These are phyloP conservation scores for Nasua narica DNA, from an alignment of 2,797 vertebrate species.

Conservation along the genomic window DNA sequence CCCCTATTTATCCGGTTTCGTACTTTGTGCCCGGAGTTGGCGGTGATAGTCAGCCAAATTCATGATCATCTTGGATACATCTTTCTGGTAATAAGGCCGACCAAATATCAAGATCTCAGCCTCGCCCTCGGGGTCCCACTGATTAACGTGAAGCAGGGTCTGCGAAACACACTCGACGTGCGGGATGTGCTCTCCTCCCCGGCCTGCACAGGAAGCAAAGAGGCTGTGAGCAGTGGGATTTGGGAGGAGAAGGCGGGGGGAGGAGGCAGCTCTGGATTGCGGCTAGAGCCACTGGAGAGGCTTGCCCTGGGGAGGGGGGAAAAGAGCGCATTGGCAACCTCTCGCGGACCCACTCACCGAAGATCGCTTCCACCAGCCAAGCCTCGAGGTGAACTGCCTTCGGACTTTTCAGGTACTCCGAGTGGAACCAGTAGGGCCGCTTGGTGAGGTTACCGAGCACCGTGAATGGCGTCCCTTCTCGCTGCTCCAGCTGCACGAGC, in stretches of 20 bases:
- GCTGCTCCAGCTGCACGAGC: neutral
- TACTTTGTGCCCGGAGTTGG: neutral
- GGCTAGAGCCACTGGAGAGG: no score
- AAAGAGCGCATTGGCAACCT: neutral
- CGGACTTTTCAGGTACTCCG: neutral
- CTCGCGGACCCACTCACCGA: neutral
- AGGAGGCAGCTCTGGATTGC: neutral
- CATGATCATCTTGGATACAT: neutral
- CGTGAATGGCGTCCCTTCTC: neutral
- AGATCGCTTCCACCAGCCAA: conserved; percentile 43
- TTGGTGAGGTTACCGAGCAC: neutral
- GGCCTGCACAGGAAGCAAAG: neutral
- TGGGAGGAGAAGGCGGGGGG: neutral
- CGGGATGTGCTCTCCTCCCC: neutral
- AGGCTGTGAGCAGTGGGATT: neutral
- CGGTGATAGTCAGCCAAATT: neutral
- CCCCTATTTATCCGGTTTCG: neutral
- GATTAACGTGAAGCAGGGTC: neutral
- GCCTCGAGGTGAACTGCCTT: neutral
- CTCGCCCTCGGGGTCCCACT: neutral
- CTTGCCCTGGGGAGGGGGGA: neutral
- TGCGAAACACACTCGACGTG: neutral
- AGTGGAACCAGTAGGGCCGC: neutral
- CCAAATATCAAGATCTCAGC: conserved; percentile 57
- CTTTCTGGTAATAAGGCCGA: conserved; percentile 10